Evolutionary conservation across 1,140 invertebrate species (phyloP).

Genomic region (Aphaenogaster rudis): DNA sequence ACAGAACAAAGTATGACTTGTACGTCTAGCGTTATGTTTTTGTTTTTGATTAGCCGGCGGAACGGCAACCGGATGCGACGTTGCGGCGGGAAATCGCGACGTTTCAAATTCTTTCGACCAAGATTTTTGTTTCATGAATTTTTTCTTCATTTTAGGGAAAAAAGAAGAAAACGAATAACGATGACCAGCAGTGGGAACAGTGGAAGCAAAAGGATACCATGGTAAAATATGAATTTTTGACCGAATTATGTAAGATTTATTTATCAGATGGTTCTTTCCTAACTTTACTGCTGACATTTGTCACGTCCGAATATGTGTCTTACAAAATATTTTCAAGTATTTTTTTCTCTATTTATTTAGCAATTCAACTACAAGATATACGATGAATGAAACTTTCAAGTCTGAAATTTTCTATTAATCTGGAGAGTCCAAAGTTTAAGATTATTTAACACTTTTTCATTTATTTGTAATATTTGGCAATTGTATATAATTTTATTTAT

Average conservation of each 20-base stretch:
- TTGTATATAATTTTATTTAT: slow-evolving; percentile 61
- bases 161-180: slow-evolving; percentile 81
- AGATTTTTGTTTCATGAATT: background rate
- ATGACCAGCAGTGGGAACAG: slow-evolving; percentile 86
- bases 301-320: background rate
- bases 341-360: background rate
- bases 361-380: background rate
- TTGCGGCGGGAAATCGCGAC: slow-evolving; percentile 72
- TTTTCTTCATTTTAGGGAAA: slow-evolving; percentile 61
- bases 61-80: slow-evolving; percentile 42
- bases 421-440: background rate
- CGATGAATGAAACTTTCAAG: slow-evolving; percentile 17
- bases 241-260: slow-evolving; percentile 16
- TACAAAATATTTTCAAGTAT: background rate
- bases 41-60: slow-evolving; percentile 70
- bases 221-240: slow-evolving; percentile 73
- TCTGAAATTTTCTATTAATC: background rate
- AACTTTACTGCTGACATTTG: background rate
- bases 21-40: slow-evolving; percentile 65
- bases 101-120: slow-evolving; percentile 38
- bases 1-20: slow-evolving; percentile 79
- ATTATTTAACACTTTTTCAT: background rate
- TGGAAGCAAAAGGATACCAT: slow-evolving; percentile 87
- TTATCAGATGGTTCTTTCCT: slow-evolving; percentile 18
- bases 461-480: slow-evolving; percentile 69